Conservation (phyloP, 2,888 invertebrate genomes). For the Anarsia innoxiella region DNA sequence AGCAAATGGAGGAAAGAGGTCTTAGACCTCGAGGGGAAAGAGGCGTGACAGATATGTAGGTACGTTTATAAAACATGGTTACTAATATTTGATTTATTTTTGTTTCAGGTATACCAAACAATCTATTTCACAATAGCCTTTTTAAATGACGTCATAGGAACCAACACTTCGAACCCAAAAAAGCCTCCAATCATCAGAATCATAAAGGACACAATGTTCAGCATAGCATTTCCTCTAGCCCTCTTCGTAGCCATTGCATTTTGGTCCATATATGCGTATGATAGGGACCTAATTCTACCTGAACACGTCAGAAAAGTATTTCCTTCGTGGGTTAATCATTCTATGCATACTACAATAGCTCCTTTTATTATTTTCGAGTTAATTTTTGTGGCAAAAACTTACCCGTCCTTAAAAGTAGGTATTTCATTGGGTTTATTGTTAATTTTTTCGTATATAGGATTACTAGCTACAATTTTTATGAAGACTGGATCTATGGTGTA, state of each 20-base stretch:
- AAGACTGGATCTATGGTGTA: constrained; percentile 90
- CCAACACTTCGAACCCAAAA: constrained; percentile 76
- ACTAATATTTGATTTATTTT: not conserved
- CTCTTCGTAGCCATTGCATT: constrained; percentile 88
- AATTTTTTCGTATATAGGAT: constrained; percentile 79
- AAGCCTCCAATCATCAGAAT: constrained; percentile 77
- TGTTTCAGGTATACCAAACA: constrained; percentile 81
- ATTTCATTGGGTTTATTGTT: constrained; percentile 73
- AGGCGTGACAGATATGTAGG: no score
- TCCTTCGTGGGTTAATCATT: constrained; percentile 92
- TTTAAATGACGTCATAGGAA: constrained; percentile 83
- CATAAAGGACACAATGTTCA: constrained; percentile 79
- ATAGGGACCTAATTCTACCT: constrained; percentile 91
- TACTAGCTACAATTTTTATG: constrained; percentile 81
- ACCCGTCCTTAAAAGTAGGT: constrained; percentile 81
- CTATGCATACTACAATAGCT: constrained; percentile 88
- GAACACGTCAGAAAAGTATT: constrained; percentile 83
- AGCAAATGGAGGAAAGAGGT: no score
- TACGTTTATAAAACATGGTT: no score
- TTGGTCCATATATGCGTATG: constrained; percentile 88
- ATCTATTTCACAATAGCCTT: constrained; percentile 83
- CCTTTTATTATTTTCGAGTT: constrained; percentile 85
- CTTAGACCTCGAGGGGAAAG: no score
- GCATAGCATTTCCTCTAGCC: constrained; percentile 83
- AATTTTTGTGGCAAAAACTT: constrained; percentile 79